Conservation (phyloP, 2,113 vertebrate species). For the Hepsetus odoe region DNA sequence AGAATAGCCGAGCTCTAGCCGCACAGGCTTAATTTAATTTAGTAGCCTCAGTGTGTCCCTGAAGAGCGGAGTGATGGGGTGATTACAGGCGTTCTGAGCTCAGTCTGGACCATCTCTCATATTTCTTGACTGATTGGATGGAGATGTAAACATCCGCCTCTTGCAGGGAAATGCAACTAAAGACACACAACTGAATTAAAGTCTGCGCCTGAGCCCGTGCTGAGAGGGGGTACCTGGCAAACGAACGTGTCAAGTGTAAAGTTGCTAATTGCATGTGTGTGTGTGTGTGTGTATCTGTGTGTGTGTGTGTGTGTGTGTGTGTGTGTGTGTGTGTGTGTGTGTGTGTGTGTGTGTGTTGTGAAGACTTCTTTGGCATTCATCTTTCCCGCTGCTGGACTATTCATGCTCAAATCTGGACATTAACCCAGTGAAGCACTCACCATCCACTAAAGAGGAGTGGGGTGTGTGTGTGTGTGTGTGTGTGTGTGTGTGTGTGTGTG, state of each 20-base stretch:
- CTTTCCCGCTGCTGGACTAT: not conserved
- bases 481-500: too few relatives aligned
- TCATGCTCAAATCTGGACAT: not conserved
- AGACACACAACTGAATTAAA: slow-evolving; percentile 39
- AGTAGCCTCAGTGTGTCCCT: slow-evolving; percentile 20
- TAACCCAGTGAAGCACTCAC: not conserved
- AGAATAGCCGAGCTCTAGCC: slow-evolving; percentile 22
- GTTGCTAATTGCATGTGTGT: slow-evolving; percentile 18
- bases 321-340: slow-evolving; percentile 17
- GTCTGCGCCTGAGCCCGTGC: not conserved
- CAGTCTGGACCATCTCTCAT: slow-evolving; percentile 25
- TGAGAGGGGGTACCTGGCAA: not conserved
- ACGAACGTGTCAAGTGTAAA: slow-evolving; percentile 21
- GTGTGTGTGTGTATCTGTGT: slow-evolving; percentile 9
- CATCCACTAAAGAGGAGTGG: too few relatives aligned
- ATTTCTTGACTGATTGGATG: slow-evolving; percentile 19
- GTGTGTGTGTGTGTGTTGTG: not conserved
- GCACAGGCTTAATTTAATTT: slow-evolving; percentile 42
- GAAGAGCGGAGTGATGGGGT: slow-evolving; percentile 44
- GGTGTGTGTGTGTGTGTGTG: too few relatives aligned
- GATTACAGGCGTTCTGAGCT: slow-evolving; percentile 16
- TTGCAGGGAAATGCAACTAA: slow-evolving; percentile 39
- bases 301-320: slow-evolving; percentile 24
- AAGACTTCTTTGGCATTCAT: not conserved
- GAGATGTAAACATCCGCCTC: slow-evolving; percentile 14